phyloP scores from a whole-genome alignment of 2,797 vertebrate genomes.

The Hydrophis major region DNA sequence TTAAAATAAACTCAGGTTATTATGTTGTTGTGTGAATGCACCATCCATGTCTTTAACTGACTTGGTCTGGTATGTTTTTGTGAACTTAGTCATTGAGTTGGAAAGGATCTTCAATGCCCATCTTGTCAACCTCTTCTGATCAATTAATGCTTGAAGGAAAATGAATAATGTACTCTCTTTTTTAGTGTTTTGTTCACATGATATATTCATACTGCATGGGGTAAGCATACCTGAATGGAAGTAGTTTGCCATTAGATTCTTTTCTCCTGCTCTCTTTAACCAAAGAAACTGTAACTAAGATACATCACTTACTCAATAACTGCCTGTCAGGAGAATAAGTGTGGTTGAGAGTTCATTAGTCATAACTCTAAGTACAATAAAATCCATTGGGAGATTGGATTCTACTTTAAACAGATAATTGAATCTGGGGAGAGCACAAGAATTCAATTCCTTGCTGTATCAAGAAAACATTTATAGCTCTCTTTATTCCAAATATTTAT shows the following conservation, averaged over 20 bases:
- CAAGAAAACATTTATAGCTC: not conserved
- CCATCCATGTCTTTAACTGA: not conserved
- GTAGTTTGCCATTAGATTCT: not conserved
- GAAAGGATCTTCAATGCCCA: not conserved
- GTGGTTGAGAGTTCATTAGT: not conserved
- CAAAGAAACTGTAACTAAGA: not conserved
- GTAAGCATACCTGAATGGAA: not conserved
- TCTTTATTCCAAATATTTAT: not conserved
- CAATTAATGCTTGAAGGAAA: not conserved
- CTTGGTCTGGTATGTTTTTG: not conserved
- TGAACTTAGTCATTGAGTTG: not conserved
- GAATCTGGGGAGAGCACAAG: not conserved
- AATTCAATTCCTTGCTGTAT: not conserved
- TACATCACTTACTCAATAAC: not conserved
- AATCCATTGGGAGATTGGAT: not conserved
- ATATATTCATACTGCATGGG: not conserved
- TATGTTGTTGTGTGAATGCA: not conserved
- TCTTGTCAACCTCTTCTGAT: not conserved
- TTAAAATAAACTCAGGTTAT: not conserved
- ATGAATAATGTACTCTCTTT: not conserved
- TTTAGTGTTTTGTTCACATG: not conserved
- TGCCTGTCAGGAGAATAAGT: not conserved
- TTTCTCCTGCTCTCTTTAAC: not conserved
- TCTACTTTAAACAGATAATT: not conserved
- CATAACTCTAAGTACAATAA: not conserved